Conservation (phyloP, 2,888 invertebrate species). For the Arrhopalites spinosus region DNA sequence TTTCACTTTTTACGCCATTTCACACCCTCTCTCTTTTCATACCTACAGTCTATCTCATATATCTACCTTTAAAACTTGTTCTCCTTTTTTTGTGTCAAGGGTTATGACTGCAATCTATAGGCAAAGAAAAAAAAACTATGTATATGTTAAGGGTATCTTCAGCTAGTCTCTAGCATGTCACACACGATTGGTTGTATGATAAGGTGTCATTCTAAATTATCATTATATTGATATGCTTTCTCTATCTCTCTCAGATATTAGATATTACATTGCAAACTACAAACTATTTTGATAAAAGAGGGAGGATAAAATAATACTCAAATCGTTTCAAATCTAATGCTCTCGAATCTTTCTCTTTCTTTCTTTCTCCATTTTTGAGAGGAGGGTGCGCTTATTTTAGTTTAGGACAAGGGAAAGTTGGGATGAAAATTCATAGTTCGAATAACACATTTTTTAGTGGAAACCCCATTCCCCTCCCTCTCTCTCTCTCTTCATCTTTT, state of each 20-base stretch:
- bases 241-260: not conserved
- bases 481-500: no score
- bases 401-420: not conserved
- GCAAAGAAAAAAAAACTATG: no score
- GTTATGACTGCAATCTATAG: no score
- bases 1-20: not conserved
- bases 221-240: not conserved
- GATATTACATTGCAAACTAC: not conserved
- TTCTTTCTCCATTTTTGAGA: no score
- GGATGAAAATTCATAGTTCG: not conserved
- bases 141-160: not conserved
- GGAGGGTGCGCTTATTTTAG: not conserved
- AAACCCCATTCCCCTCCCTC: not conserved
- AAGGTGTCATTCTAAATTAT: slow-evolving; percentile 2
- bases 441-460: not conserved
- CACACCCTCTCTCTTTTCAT: not conserved
- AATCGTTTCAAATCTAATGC: not conserved
- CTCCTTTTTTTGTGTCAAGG: not conserved
- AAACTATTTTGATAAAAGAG: not conserved
- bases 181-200: not conserved
- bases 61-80: not conserved
- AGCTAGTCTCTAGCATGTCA: not conserved
- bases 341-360: no score
- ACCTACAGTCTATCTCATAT: not conserved
- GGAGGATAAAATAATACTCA: not conserved